These are phyloP conservation scores for Dermatemys mawii DNA, from an alignment of 2,113 vertebrate genomes.

Conservation along the genomic window DNA sequence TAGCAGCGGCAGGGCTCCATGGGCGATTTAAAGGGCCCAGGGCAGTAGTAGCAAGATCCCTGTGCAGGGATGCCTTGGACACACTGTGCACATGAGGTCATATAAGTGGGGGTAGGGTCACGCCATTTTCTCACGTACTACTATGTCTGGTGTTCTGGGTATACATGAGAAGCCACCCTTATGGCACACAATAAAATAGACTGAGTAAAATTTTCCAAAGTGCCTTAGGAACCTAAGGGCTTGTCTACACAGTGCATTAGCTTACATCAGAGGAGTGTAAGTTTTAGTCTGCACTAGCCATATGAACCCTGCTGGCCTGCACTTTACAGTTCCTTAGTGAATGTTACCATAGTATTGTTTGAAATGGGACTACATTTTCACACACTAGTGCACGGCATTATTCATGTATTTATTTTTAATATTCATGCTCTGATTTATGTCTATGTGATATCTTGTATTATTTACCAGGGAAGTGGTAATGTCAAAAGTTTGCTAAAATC, in stretches of 20 bases:
- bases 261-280: background rate
- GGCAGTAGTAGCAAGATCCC: no score
- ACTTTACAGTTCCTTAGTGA: background rate
- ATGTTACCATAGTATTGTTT: no score
- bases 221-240: background rate
- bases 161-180: background rate
- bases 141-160: background rate
- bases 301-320: background rate
- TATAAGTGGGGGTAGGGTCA: background rate
- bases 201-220: background rate
- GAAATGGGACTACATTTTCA: no score
- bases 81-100: background rate
- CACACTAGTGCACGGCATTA: no score
- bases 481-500: no score
- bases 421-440: no score
- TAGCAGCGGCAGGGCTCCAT: no score
- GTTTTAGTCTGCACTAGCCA: background rate
- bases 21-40: no score
- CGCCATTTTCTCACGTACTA: background rate
- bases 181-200: background rate
- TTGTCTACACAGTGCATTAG: background rate
- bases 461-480: no score
- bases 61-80: background rate
- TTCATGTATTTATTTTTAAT: no score
- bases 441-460: no score